Percentiles rank a stretch among this genome's conserved stretches.
phyloP scores from a whole-genome alignment of 2,113 vertebrate species.

The Picathartes gymnocephalus region DNA sequence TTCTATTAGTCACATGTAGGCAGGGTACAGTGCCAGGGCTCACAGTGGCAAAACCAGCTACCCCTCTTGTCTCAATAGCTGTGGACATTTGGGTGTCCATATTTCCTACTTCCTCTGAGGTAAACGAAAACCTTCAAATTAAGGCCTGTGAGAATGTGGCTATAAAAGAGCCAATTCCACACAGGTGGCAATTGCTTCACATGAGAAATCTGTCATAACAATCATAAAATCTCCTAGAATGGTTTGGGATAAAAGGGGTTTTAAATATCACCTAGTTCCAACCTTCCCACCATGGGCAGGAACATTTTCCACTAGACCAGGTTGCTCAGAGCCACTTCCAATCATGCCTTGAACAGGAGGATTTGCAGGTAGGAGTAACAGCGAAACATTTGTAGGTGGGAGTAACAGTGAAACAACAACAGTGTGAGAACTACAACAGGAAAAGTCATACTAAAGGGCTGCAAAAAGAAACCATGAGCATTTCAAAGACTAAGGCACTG shows the following conservation, averaged over 20 bases:
- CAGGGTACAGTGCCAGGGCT: neutral
- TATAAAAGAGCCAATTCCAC: neutral
- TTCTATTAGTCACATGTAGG: neutral
- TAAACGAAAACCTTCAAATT: neutral
- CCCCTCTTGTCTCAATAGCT: neutral
- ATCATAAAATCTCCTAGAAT: neutral
- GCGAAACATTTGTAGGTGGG: neutral
- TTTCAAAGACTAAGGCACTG: neutral
- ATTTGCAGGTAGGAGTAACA: neutral
- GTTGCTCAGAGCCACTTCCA: neutral
- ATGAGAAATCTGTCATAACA: neutral
- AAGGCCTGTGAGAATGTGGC: neutral
- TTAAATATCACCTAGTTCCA: neutral
- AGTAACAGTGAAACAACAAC: neutral
- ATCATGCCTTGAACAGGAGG: neutral
- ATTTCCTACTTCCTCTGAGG: neutral
- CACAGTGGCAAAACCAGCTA: neutral
- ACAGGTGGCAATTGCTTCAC: neutral
- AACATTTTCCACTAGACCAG: neutral
- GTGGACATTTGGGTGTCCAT: neutral
- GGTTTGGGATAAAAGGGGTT: neutral
- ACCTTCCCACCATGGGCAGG: neutral
- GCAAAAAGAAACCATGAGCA: neutral
- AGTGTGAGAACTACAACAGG: neutral
- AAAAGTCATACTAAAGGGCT: neutral